Evolutionary conservation across 2,797 vertebrate species (phyloP).

Genomic region (Numenius phaeopus): DNA sequence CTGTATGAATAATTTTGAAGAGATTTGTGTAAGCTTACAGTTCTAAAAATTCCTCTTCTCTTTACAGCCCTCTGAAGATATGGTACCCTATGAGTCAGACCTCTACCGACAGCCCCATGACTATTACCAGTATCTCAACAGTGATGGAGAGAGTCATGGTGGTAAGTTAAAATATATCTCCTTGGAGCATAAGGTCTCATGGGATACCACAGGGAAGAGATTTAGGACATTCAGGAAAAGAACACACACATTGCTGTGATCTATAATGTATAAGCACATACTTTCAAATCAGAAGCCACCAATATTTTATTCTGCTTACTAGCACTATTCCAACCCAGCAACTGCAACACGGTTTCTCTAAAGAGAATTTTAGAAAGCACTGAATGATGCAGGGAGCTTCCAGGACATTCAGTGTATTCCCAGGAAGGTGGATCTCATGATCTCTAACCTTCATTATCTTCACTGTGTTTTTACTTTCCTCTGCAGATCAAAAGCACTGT

Average conservation of each 20-base stretch:
- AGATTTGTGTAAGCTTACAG: not conserved
- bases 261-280: not conserved
- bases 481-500: not conserved
- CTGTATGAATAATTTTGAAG: constrained; percentile 11
- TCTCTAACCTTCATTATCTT: not conserved
- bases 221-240: not conserved
- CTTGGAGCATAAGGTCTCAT: not conserved
- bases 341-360: not conserved
- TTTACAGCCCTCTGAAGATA: constrained; percentile 91
- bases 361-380: not conserved
- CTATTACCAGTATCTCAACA: constrained; percentile 91
- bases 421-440: not conserved
- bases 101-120: constrained; percentile 92
- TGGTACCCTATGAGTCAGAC: constrained; percentile 91
- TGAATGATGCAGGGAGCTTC: not conserved
- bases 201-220: not conserved
- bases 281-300: not conserved
- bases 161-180: constrained; percentile 80
- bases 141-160: constrained; percentile 91
- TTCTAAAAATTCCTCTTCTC: constrained; percentile 61
- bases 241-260: not conserved
- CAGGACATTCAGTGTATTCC: not conserved
- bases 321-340: not conserved
- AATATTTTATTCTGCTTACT: not conserved
- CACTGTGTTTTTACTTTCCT: not conserved